Evolutionary conservation across 2,888 invertebrate species (phyloP).

Genomic region (Sarcophaga carnaria): DNA sequence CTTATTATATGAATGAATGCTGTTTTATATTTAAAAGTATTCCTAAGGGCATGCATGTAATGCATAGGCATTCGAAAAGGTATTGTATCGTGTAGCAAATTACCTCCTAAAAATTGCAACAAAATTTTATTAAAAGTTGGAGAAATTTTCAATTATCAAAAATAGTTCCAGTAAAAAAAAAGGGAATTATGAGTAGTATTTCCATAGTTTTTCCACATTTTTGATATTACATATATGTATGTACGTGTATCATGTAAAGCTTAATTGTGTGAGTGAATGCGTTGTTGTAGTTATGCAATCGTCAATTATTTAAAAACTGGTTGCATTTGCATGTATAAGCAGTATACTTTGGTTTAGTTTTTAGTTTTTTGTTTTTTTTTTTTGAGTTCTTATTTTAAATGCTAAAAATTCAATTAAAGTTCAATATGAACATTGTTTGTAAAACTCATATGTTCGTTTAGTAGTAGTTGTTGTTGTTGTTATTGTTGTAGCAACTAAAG

Average conservation of each 20-base stretch:
- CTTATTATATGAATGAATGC: too few species aligned
- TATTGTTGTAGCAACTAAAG: neutral
- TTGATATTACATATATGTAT: too few species aligned
- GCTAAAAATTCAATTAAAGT: constrained; percentile 57
- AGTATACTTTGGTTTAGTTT: constrained; percentile 12
- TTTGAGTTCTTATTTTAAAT: constrained; percentile 10
- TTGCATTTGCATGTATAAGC: neutral
- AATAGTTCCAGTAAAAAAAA: too few species aligned
- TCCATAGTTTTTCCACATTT: too few species aligned
- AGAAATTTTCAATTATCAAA: too few species aligned
- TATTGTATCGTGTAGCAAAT: neutral
- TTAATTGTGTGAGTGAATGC: too few species aligned
- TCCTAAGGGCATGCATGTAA: too few species aligned
- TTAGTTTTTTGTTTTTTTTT: constrained; percentile 17
- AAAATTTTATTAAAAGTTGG: neutral
- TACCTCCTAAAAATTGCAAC: neutral
- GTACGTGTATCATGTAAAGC: too few species aligned
- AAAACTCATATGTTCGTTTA: constrained; percentile 13
- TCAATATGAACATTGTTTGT: constrained; percentile 58
- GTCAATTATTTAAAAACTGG: constrained; percentile 11
- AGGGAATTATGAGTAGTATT: too few species aligned
- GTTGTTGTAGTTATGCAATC: neutral
- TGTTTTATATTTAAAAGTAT: too few species aligned
- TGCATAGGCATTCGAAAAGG: too few species aligned
- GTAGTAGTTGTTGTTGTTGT: neutral